These are phyloP conservation scores for Xanthia icteritia DNA, from an alignment of 2,888 invertebrate species.

Conservation along the genomic window DNA sequence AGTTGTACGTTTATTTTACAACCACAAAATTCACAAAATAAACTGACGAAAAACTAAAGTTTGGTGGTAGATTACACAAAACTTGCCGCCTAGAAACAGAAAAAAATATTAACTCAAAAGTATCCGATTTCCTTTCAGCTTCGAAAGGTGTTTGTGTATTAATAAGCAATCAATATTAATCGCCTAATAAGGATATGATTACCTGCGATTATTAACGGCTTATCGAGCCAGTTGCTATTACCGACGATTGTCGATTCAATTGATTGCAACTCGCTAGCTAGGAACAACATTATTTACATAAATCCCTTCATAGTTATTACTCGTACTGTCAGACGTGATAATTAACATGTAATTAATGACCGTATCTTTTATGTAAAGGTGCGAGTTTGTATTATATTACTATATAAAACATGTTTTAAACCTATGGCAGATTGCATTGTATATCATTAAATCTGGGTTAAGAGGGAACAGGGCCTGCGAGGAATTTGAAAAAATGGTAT, in stretches of 20 bases:
- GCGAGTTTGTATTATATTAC: background rate
- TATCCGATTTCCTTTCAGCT: background rate
- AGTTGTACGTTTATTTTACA: too few relatives aligned
- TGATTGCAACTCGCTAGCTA: slow-evolving; percentile 28
- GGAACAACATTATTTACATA: slow-evolving; percentile 39
- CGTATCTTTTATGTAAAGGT: slow-evolving; percentile 16
- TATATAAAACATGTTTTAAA: background rate
- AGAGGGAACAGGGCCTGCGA: too few relatives aligned
- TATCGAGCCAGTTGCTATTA: slow-evolving; percentile 32
- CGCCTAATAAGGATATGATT: slow-evolving; percentile 43
- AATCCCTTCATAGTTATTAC: slow-evolving; percentile 5
- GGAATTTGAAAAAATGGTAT: too few relatives aligned
- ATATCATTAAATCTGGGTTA: background rate
- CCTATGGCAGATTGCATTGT: background rate
- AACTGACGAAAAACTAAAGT: too few relatives aligned
- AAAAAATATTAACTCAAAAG: background rate
- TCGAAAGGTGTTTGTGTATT: slow-evolving; percentile 14
- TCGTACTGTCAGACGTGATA: background rate
- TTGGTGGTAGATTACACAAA: too few relatives aligned
- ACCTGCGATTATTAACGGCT: slow-evolving; percentile 13
- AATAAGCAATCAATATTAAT: slow-evolving; percentile 32
- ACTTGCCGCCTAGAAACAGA: too few relatives aligned
- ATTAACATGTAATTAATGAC: slow-evolving; percentile 29
- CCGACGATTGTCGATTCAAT: slow-evolving; percentile 25
- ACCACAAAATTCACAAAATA: too few relatives aligned